These are phyloP conservation scores for Hyposoter dolosus DNA, from an alignment of 2,888 invertebrate genomes.

Conservation along the genomic window DNA sequence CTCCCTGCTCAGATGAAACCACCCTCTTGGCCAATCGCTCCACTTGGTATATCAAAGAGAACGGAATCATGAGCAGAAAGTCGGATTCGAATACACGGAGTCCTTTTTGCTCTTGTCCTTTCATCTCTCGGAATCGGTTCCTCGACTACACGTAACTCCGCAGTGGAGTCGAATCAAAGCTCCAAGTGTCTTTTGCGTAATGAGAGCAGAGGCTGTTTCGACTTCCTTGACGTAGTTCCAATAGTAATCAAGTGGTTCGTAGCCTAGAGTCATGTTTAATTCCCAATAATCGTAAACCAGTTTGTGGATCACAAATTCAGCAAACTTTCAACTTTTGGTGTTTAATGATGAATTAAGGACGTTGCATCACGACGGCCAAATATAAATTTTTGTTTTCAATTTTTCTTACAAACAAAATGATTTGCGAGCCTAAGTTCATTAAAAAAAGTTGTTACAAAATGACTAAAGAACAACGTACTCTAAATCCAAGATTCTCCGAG, in stretches of 20 bases:
- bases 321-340: not conserved
- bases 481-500: too few relatives aligned
- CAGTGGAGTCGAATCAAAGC: not conserved
- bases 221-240: not conserved
- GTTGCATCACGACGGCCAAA: too few relatives aligned
- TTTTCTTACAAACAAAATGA: too few relatives aligned
- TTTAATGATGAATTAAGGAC: not conserved
- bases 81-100: not conserved
- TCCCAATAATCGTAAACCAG: not conserved
- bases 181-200: slow-evolving; percentile 24
- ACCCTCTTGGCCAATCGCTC: slow-evolving; percentile 24
- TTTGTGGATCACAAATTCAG: not conserved
- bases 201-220: not conserved
- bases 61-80: slow-evolving; percentile 10
- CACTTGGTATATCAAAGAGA: slow-evolving; percentile 38
- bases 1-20: slow-evolving; percentile 22
- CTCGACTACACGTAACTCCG: not conserved
- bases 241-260: not conserved
- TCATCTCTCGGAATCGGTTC: slow-evolving; percentile 29
- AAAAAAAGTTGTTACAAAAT: too few relatives aligned
- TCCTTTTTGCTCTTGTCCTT: slow-evolving; percentile 22
- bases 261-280: not conserved
- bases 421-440: too few relatives aligned
- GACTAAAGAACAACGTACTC: too few relatives aligned
- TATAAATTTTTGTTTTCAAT: too few relatives aligned